Base-by-base conservation (phyloP, 92 coral and sea anemone species). In the Zoanthus gigantus region DNA sequence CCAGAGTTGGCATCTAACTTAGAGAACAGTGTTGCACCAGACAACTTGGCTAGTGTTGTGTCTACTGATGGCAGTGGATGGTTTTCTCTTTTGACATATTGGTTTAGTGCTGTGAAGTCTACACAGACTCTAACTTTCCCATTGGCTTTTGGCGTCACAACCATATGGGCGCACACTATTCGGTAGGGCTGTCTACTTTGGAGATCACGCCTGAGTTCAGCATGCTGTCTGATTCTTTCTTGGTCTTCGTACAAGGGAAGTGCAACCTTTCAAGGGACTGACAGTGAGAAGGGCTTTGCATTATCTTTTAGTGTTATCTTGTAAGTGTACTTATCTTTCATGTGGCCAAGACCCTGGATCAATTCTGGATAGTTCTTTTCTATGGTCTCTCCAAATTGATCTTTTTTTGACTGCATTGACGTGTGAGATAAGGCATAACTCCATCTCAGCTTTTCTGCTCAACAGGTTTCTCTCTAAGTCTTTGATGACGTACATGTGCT, bases 1-100 rank as follows among this genome's bases (percentile, higher is more conserved):
- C 69, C 84, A 6, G 52, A 79, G 52, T 79, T 79, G 84, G 84
- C 84, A 53, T 79, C 84, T 30, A 79, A 32, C 74, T 45, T 60
- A 7, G 84, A 18, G 31, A 79, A 79, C 7, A 1, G 6, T 13
- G 10, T 46, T 37, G 72, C 84, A 29, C 84, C 84, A 2, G 84
- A 72, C 32, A 79, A 31, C 73, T 9, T 79, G 28, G 61, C 79
- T 50, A 75, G 42, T n/a, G 61, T 75, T 8, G 79, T 48, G 79
- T 48, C 71, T 18, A 79, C 84, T 1, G 72, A 32, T 79, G 71
- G 72, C 17, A 46, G 30, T 1, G 71, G 86, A 32, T 66, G 77
- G 42, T 82, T 66, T 30, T 82, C 86, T 37, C 86, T 45, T 45
- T 82, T 46, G 57, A 60, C 54, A 30, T 65, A 82, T 32, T 66